phyloP scores from a whole-genome alignment of 2,888 invertebrate genomes.

The Philopedon plagiatum region DNA sequence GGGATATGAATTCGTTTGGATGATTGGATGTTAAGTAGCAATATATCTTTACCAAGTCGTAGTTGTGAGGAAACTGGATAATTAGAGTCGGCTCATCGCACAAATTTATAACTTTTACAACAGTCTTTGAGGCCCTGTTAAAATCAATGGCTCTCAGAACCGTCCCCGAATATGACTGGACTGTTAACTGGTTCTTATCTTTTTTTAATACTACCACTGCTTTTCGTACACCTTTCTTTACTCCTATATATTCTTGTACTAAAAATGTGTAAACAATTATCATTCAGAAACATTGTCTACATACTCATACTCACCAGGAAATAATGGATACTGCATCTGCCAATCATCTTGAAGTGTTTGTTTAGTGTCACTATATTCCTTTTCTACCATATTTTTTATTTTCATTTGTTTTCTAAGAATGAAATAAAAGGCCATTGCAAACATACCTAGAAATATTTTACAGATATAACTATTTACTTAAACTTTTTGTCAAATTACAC shows the following conservation, averaged over 20 bases:
- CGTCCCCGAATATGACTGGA: constrained; percentile 65
- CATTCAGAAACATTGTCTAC: not conserved
- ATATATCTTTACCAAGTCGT: constrained; percentile 69
- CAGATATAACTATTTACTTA: no score
- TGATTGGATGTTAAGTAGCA: constrained; percentile 11
- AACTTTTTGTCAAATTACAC: not conserved
- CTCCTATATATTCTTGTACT: constrained; percentile 66
- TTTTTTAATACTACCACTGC: constrained; percentile 66
- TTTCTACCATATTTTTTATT: not conserved
- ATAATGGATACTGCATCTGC: constrained; percentile 53
- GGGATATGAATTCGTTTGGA: constrained; percentile 1
- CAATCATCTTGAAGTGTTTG: constrained; percentile 7
- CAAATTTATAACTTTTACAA: constrained; percentile 63
- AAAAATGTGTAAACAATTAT: constrained; percentile 42
- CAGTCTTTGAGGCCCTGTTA: constrained; percentile 47
- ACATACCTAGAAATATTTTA: constrained; percentile 54
- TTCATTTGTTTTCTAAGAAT: constrained; percentile 54
- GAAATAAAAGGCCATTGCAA: constrained; percentile 55
- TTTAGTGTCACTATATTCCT: not conserved
- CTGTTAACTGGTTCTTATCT: constrained; percentile 64
- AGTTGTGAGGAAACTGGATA: constrained; percentile 69
- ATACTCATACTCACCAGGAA: constrained; percentile 53
- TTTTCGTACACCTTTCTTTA: constrained; percentile 61
- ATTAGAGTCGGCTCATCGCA: constrained; percentile 66
- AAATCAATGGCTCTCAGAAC: constrained; percentile 69